Conservation (phyloP, 1,140 invertebrate species). For the Aphelenchoides fujianensis region DNA sequence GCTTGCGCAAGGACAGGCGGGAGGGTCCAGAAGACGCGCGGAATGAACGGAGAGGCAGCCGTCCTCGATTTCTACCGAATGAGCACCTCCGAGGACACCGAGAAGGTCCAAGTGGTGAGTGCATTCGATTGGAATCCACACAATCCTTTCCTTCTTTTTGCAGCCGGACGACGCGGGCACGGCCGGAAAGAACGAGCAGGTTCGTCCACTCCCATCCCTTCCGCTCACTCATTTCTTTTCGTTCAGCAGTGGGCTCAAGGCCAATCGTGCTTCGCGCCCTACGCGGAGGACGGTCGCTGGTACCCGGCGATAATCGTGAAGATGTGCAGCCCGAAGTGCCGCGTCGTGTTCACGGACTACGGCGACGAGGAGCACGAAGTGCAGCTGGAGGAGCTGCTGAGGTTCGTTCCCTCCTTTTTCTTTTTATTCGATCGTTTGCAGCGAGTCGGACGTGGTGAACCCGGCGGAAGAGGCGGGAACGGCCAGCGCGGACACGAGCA, state of each 20-base stretch:
- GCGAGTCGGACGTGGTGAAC: slow-evolving; percentile 17
- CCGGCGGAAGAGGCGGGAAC: slow-evolving; percentile 7
- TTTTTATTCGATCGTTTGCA: background rate
- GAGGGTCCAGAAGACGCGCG: too few species aligned
- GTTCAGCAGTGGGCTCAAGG: slow-evolving; percentile 38
- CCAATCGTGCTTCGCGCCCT: slow-evolving; percentile 42
- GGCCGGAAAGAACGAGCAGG: slow-evolving; percentile 1
- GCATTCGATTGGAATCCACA: slow-evolving; percentile 10
- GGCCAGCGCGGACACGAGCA: background rate
- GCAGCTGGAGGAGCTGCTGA: slow-evolving; percentile 37
- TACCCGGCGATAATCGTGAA: slow-evolving; percentile 40
- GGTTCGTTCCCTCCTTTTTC: slow-evolving; percentile 29
- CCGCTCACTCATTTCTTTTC: background rate
- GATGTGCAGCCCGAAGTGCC: slow-evolving; percentile 25
- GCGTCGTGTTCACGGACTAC: slow-evolving; percentile 40
- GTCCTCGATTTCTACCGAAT: slow-evolving; percentile 29
- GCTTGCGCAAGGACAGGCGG: too few species aligned
- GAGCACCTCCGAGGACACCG: slow-evolving; percentile 17
- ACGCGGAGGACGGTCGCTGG: slow-evolving; percentile 35
- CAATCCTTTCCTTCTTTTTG: slow-evolving; percentile 9
- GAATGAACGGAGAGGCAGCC: background rate
- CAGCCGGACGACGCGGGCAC: background rate
- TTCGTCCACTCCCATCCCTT: background rate
- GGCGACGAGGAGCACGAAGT: slow-evolving; percentile 31
- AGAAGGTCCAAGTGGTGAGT: slow-evolving; percentile 3